Evolutionary conservation across 1,140 invertebrate species (phyloP).

Genomic region (Leptinotarsa lineolata): DNA sequence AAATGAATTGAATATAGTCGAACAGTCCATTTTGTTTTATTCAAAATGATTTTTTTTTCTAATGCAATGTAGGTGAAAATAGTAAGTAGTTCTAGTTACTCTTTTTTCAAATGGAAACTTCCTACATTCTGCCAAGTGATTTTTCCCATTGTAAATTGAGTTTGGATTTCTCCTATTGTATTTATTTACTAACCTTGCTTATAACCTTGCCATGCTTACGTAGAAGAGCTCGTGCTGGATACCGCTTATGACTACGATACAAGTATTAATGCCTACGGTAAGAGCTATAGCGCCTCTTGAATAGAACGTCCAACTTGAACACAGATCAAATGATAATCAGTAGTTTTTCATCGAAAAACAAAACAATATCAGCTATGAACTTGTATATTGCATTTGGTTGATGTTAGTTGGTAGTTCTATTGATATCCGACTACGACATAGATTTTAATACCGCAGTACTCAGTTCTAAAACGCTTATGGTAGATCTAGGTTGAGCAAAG

Average conservation of each 20-base stretch:
- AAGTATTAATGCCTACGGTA: constrained; percentile 50
- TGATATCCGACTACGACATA: background rate
- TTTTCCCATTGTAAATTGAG: background rate
- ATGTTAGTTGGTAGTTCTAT: background rate
- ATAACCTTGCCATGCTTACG: constrained; percentile 46
- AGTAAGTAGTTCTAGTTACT: too few relatives aligned
- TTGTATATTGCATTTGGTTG: background rate
- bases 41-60: too few relatives aligned
- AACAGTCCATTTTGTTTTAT: too few relatives aligned
- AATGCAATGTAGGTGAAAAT: too few relatives aligned
- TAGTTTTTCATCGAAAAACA: too few relatives aligned
- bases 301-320: background rate
- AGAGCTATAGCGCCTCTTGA: constrained; percentile 28
- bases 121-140: too few relatives aligned
- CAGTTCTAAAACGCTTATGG: too few relatives aligned
- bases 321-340: background rate
- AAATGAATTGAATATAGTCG: too few relatives aligned
- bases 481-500: too few relatives aligned
- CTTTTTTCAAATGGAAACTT: too few relatives aligned
- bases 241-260: constrained; percentile 54
- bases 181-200: constrained; percentile 30
- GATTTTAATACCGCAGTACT: too few relatives aligned
- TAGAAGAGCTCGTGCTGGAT: constrained; percentile 56
- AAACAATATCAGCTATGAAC: too few relatives aligned
- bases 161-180: background rate